Conservation (phyloP, 2,113 vertebrate genomes). For the Calypte anna region DNA sequence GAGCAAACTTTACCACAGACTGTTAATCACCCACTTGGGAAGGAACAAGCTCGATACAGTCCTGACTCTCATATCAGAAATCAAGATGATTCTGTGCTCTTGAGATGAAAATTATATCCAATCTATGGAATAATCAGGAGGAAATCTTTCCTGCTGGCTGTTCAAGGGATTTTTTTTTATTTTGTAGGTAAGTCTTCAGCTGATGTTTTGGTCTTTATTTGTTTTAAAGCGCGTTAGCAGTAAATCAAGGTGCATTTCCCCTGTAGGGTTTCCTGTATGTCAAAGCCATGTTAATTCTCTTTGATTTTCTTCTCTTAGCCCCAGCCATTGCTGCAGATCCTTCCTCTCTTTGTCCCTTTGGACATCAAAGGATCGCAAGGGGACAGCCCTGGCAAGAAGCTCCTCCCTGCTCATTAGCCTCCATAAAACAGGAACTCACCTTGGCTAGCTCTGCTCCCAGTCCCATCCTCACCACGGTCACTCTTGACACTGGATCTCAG, state of each 20-base stretch:
- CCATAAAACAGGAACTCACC: constrained; percentile 82
- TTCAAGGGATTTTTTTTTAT: not conserved
- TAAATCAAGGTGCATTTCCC: constrained; percentile 87
- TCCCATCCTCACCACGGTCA: constrained; percentile 65
- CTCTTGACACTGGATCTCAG: constrained; percentile 66
- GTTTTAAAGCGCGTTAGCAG: constrained; percentile 87
- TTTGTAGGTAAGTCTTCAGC: not conserved
- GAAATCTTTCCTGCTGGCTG: not conserved
- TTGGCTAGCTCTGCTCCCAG: constrained; percentile 56
- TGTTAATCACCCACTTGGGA: not conserved
- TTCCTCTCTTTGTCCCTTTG: constrained; percentile 82
- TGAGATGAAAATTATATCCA: not conserved
- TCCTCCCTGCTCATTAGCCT: constrained; percentile 78
- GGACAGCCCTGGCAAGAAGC: constrained; percentile 69
- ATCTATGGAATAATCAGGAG: not conserved
- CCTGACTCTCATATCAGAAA: not conserved
- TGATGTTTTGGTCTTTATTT: constrained; percentile 75
- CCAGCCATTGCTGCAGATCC: constrained; percentile 75
- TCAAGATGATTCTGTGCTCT: not conserved
- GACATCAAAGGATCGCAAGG: constrained; percentile 88
- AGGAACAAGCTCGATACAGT: not conserved
- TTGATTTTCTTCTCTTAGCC: constrained; percentile 82
- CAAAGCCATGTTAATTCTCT: constrained; percentile 93
- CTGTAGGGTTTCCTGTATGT: constrained; percentile 85
- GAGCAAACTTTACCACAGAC: not conserved